phyloP scores from a whole-genome alignment of 2,888 invertebrate genomes.

The Andrena haemorrhoa region DNA sequence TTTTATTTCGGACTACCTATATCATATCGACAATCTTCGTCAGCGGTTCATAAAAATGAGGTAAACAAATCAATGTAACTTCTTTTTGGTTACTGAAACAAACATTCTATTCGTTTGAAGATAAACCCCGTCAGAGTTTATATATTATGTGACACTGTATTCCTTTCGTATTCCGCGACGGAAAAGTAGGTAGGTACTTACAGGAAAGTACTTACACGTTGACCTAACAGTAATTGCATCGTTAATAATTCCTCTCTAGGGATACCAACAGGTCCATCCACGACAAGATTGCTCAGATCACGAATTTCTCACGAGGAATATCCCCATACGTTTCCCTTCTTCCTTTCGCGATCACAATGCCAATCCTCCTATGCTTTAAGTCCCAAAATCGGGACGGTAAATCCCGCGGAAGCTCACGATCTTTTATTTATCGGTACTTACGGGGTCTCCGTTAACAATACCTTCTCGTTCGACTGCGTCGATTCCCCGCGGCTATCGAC shows the following conservation, averaged over 20 bases:
- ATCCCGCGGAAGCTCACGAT: slow-evolving; percentile 75
- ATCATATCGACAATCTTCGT: no score
- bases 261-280: not conserved
- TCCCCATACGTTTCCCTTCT: slow-evolving; percentile 36
- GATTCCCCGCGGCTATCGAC: slow-evolving; percentile 61
- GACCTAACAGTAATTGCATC: not conserved
- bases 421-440: slow-evolving; percentile 82
- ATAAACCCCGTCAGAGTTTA: no score
- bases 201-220: no score
- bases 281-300: slow-evolving; percentile 28
- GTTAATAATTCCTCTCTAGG: not conserved
- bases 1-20: no score
- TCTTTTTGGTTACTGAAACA: no score
- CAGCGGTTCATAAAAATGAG: no score
- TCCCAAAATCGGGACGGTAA: slow-evolving; percentile 79
- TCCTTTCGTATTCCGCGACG: no score
- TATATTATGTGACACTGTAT: no score
- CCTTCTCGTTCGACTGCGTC: slow-evolving; percentile 66
- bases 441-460: slow-evolving; percentile 76
- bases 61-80: no score
- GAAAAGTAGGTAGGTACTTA: no score
- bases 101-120: no score
- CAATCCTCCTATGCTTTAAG: slow-evolving; percentile 73
- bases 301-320: slow-evolving; percentile 49
- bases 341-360: slow-evolving; percentile 51